These are phyloP conservation scores for Triplophysa tibetana DNA, from an alignment of 2,113 vertebrate genomes.

Conservation along the genomic window DNA sequence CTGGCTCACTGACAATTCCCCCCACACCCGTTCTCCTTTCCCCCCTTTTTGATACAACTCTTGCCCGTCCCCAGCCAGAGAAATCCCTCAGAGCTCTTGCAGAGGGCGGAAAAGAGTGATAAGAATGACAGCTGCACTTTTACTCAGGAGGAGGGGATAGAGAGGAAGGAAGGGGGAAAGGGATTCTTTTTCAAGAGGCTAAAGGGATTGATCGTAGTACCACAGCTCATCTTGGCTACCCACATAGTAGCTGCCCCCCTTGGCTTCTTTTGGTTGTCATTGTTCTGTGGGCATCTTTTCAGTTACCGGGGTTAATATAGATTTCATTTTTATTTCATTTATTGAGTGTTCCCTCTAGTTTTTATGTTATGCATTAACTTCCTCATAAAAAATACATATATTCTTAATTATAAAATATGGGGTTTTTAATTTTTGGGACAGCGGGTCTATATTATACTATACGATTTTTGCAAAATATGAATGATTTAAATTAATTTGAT, in stretches of 20 bases:
- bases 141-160: conserved; percentile 55
- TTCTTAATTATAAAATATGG: no score
- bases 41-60: conserved; percentile 29
- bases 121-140: conserved; percentile 67
- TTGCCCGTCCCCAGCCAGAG: conserved; percentile 14
- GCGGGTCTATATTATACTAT: no score
- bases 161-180: conserved; percentile 50
- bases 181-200: conserved; percentile 57
- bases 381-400: no score
- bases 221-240: background rate
- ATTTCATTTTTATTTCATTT: no score
- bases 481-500: no score
- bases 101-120: conserved; percentile 47
- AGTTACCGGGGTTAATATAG: no score
- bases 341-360: no score
- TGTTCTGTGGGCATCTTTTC: background rate
- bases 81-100: conserved; percentile 14
- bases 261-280: no score
- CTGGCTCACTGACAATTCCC: conserved; percentile 48
- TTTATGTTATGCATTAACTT: no score
- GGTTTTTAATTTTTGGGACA: no score
- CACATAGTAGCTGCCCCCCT: background rate
- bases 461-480: no score
- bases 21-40: conserved; percentile 54
- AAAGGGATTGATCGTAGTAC: conserved; percentile 26